Evolutionary conservation across 2,797 vertebrate genomes (phyloP).

Genomic region (Moxostoma hubbsi): DNA sequence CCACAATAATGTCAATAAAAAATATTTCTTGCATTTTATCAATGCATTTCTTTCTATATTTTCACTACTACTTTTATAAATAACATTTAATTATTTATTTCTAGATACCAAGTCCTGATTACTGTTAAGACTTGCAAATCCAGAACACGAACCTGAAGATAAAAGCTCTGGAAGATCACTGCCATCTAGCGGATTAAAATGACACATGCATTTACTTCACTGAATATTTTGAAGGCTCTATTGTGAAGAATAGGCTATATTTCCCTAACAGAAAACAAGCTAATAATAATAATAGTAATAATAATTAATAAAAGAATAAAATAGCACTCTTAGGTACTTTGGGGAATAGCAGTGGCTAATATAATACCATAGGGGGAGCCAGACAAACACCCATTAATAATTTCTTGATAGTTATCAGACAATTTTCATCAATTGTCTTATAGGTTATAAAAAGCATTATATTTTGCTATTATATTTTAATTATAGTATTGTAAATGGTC

Average conservation of each 20-base stretch:
- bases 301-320: no score
- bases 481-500: no score
- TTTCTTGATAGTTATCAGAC: background rate
- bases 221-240: background rate
- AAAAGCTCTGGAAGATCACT: conserved; percentile 12
- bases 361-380: background rate
- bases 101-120: background rate
- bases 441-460: no score
- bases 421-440: no score
- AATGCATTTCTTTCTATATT: background rate
- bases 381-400: background rate
- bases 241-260: no score
- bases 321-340: no score
- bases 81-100: background rate
- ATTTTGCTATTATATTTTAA: no score
- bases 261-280: no score
- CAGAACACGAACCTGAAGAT: background rate
- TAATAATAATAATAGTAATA: no score
- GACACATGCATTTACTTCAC: background rate
- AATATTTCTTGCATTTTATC: background rate
- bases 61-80: background rate
- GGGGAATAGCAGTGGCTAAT: background rate
- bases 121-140: background rate
- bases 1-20: no score
- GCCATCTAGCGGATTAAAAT: conserved; percentile 47